Percentiles rank a stretch among this genome's conserved stretches.
Evolutionary conservation across 2,113 vertebrate genomes (phyloP).

Genomic region (Lutjanus erythropterus): DNA sequence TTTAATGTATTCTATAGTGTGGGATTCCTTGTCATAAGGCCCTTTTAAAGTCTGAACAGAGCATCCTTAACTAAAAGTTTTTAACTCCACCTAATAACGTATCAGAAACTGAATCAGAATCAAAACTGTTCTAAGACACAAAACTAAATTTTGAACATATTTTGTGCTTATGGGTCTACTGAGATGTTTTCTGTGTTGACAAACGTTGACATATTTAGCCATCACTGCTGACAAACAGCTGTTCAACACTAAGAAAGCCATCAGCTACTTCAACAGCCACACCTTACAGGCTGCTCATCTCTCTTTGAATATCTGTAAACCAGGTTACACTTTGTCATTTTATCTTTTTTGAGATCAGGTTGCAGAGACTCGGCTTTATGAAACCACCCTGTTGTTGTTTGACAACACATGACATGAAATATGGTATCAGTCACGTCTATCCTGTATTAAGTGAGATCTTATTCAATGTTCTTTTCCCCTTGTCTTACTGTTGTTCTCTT

Average conservation of each 20-base stretch:
- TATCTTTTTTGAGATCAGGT: neutral
- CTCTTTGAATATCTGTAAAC: neutral
- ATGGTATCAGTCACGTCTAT: neutral
- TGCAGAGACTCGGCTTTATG: neutral
- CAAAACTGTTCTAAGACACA: neutral
- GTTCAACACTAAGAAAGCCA: neutral
- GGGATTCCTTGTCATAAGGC: no score
- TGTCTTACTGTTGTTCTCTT: neutral
- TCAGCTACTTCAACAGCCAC: slow-evolving; percentile 2
- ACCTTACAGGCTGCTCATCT: neutral
- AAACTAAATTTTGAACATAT: neutral
- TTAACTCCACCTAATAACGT: neutral
- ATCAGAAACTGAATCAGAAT: no score
- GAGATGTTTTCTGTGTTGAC: neutral
- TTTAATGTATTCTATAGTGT: no score
- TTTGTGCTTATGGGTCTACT: neutral
- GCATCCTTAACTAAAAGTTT: no score
- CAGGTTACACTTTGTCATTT: neutral
- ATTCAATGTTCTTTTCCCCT: neutral
- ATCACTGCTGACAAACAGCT: neutral
- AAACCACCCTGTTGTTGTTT: neutral
- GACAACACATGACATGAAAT: neutral
- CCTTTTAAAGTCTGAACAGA: no score
- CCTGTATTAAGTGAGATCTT: neutral
- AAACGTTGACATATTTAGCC: neutral